phyloP scores from a whole-genome alignment of 2,888 invertebrate genomes.

The Ditylenchus weischeri region DNA sequence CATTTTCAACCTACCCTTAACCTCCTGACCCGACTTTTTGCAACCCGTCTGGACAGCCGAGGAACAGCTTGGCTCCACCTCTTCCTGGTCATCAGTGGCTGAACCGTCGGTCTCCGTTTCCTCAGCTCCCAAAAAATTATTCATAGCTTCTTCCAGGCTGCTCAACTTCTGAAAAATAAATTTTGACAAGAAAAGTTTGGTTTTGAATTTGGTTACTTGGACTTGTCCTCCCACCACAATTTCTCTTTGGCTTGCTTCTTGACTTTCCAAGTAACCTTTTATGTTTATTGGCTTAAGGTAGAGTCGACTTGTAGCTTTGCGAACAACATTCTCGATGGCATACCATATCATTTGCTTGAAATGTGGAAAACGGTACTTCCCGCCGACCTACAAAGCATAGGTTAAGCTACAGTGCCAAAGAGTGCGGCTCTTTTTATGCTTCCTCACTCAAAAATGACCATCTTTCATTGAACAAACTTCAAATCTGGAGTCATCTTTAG shows the following conservation, averaged over 20 bases:
- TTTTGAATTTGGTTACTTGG: background rate
- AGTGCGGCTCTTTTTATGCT: background rate
- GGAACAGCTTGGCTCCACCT: conserved; percentile 13
- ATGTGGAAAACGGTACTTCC: conserved; percentile 95
- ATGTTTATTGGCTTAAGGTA: conserved; percentile 22
- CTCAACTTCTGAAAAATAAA: conserved; percentile 4
- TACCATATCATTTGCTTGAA: conserved; percentile 98
- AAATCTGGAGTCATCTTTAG: too few species aligned
- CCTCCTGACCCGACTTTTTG: conserved; percentile 13
- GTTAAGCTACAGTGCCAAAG: background rate
- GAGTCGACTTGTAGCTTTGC: conserved; percentile 36
- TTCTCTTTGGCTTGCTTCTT: too few species aligned
- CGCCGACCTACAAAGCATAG: conserved; percentile 72
- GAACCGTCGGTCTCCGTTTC: conserved; percentile 1
- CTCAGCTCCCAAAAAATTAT: background rate
- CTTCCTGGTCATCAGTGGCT: conserved; percentile 11
- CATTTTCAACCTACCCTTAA: background rate
- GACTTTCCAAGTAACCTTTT: conserved; percentile 15
- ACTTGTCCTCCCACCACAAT: background rate
- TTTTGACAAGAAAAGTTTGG: background rate
- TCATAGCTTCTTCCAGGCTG: background rate
- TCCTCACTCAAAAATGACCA: too few species aligned
- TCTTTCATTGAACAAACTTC: too few species aligned
- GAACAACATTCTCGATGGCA: conserved; percentile 60
- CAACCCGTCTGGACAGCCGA: conserved; percentile 15